phyloP scores from a whole-genome alignment of 2,113 vertebrate species.

The Nibea albiflora region DNA sequence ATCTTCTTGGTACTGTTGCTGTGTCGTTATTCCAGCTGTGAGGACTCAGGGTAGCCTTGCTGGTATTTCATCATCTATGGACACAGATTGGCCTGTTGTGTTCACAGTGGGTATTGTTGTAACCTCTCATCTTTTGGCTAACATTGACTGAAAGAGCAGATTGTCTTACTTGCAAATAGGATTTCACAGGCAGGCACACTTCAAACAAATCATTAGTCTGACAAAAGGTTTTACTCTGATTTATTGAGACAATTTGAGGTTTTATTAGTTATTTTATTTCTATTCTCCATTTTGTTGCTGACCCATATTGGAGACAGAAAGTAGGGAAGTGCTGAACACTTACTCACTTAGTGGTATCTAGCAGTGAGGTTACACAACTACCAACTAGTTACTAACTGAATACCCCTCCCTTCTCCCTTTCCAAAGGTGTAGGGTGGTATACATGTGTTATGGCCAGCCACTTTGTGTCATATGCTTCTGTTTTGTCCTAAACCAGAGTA shows the following conservation, averaged over 20 bases:
- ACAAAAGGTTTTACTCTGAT: not conserved
- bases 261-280: not conserved
- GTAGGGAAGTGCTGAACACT: too few species aligned
- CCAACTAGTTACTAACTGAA: too few species aligned
- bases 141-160: slow-evolving; percentile 10
- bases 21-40: slow-evolving; percentile 38
- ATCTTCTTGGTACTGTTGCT: slow-evolving; percentile 19
- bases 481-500: too few species aligned
- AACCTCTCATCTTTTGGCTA: slow-evolving; percentile 14
- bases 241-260: not conserved
- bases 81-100: slow-evolving; percentile 34
- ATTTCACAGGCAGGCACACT: not conserved
- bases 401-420: too few species aligned
- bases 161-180: slow-evolving; percentile 19
- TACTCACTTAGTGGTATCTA: too few species aligned
- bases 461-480: too few species aligned
- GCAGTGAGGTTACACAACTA: too few species aligned
- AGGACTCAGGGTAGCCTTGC: slow-evolving; percentile 38
- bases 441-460: too few species aligned
- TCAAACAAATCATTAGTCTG: not conserved
- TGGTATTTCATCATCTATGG: slow-evolving; percentile 48
- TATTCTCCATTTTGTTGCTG: not conserved
- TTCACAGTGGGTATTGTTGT: slow-evolving; percentile 28
- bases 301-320: not conserved
- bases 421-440: too few species aligned